Evolutionary conservation across 2,888 invertebrate genomes (phyloP).

Genomic region (Meiosimyza platycephala): DNA sequence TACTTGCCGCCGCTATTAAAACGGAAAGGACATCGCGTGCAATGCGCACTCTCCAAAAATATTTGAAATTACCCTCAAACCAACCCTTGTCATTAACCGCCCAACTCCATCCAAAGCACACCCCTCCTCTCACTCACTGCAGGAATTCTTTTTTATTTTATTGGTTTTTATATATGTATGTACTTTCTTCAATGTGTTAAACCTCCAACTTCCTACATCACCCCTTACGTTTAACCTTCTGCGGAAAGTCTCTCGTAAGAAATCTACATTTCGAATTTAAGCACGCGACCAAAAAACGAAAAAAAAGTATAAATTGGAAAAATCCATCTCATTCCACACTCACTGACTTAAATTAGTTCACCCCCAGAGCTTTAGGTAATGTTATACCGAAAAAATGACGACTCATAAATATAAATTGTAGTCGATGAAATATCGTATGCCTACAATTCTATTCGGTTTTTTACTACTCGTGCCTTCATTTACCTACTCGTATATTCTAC

Average conservation of each 20-base stretch:
- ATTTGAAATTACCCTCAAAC: constrained; percentile 53
- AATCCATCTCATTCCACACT: constrained; percentile 1
- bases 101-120: background rate
- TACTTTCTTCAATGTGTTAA: background rate
- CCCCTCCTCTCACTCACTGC: background rate
- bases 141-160: constrained; percentile 6
- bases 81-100: constrained; percentile 32
- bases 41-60: constrained; percentile 55
- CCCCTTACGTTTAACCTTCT: constrained; percentile 27
- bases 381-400: constrained; percentile 47
- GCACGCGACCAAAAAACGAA: constrained; percentile 52
- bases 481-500: background rate
- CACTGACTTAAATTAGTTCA: background rate
- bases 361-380: background rate
- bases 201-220: constrained; percentile 8
- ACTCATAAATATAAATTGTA: constrained; percentile 53
- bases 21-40: constrained; percentile 65
- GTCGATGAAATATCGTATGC: constrained; percentile 23
- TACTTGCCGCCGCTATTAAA: constrained; percentile 29
- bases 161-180: constrained; percentile 9
- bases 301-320: constrained; percentile 35
- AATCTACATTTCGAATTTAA: constrained; percentile 53
- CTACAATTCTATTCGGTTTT: background rate
- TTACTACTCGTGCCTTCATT: background rate
- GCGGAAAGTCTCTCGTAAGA: constrained; percentile 44